Evolutionary conservation across 2,113 vertebrate species (phyloP).

Genomic region (Stegostoma tigrinum): DNA sequence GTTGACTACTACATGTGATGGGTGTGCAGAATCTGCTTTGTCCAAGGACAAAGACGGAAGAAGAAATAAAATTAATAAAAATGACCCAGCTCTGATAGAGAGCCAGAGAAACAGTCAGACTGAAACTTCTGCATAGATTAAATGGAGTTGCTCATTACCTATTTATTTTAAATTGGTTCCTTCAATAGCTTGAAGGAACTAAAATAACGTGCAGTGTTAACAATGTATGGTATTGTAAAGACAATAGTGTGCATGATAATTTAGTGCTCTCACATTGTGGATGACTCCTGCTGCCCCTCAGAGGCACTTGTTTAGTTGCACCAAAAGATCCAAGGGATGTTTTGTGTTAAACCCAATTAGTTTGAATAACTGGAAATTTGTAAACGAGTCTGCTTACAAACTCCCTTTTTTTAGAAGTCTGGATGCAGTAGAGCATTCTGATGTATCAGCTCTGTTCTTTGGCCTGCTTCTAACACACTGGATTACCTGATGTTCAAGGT

Average conservation of each 20-base stretch:
- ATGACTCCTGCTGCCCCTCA: not conserved
- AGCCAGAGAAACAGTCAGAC: not conserved
- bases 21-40: not conserved
- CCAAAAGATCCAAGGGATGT: not conserved
- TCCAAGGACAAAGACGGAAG: not conserved
- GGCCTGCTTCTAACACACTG: not conserved
- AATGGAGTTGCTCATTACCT: slow-evolving; percentile 14
- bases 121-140: not conserved
- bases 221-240: not conserved
- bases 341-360: not conserved
- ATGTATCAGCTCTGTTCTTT: not conserved
- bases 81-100: not conserved
- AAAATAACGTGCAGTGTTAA: not conserved
- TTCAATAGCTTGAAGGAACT: not conserved
- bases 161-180: not conserved
- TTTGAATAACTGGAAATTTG: not conserved
- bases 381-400: not conserved
- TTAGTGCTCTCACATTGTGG: not conserved
- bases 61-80: not conserved
- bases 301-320: not conserved
- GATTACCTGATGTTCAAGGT: not conserved
- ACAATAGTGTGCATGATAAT: not conserved
- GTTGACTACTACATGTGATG: not conserved
- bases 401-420: not conserved
- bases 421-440: not conserved